A percentile compares a stretch with the other conserved stretches of the same genome.
Evolutionary conservation across 2,888 invertebrate genomes (phyloP).

Genomic region (Amphimallon solstitiale): DNA sequence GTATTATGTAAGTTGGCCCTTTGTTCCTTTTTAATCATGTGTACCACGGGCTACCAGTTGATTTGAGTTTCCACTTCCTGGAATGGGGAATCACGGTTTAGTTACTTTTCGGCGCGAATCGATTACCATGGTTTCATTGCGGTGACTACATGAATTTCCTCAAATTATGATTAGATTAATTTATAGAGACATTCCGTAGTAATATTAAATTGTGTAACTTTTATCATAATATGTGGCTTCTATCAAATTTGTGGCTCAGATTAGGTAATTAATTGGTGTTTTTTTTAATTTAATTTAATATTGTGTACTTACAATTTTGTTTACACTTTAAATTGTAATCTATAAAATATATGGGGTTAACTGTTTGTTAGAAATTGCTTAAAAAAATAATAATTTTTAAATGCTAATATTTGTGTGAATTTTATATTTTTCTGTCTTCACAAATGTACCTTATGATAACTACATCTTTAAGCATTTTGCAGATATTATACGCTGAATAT

Average conservation of each 20-base stretch:
- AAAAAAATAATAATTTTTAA: too few relatives aligned
- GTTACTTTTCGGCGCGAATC: constrained; percentile 2
- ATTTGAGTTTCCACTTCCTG: constrained; percentile 23
- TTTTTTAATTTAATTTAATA: background rate
- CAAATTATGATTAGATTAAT: constrained; percentile 16
- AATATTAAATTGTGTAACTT: background rate
- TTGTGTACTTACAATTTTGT: background rate
- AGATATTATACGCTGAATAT: too few relatives aligned
- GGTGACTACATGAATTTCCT: constrained; percentile 3
- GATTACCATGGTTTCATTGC: constrained; percentile 2
- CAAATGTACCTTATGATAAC: too few relatives aligned
- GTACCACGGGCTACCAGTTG: constrained; percentile 25
- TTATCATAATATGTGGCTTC: constrained; percentile 9
- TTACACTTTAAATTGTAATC: too few relatives aligned
- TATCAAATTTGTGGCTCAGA: constrained; percentile 14
- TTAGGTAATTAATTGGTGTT: background rate
- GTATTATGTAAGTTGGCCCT: background rate
- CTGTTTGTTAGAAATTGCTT: too few relatives aligned
- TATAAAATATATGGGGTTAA: too few relatives aligned
- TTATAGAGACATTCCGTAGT: background rate
- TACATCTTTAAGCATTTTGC: too few relatives aligned
- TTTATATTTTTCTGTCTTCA: too few relatives aligned
- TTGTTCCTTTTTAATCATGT: background rate
- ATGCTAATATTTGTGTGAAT: too few relatives aligned
- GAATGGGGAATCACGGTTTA: constrained; percentile 12